A percentile compares a stretch with the other conserved stretches of the same genome.
Conservation (phyloP, 2,888 invertebrate genomes). For the Hypena proboscidalis region DNA sequence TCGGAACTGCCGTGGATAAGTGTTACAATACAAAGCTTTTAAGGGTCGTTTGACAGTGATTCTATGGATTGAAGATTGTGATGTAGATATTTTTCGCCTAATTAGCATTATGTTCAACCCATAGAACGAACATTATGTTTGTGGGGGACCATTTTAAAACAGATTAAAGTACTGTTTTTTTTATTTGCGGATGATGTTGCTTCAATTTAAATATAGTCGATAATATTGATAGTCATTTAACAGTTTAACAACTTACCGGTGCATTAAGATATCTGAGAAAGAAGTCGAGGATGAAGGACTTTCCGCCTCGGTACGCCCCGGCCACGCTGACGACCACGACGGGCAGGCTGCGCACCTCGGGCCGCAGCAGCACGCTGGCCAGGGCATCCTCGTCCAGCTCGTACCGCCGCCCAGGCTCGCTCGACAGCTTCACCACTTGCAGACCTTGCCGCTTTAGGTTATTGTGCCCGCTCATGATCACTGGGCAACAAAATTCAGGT, state of each 20-base stretch:
- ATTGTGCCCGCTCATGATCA: conserved; percentile 15
- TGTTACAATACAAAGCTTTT: no score
- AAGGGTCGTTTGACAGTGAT: neutral
- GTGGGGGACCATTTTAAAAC: no score
- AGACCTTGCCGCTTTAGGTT: conserved; percentile 17
- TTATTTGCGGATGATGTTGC: no score
- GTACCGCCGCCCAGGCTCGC: conserved; percentile 32
- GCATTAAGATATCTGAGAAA: conserved; percentile 53
- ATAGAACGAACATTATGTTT: no score
- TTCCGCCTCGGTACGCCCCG: conserved; percentile 56
- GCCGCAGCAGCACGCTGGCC: conserved; percentile 31
- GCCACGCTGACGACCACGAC: conserved; percentile 55
- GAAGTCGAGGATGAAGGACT: conserved; percentile 58
- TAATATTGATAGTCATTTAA: neutral
- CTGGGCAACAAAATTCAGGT: neutral
- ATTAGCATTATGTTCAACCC: no score
- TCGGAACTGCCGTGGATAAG: no score
- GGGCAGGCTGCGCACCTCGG: conserved; percentile 42
- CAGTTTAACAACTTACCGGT: conserved; percentile 38
- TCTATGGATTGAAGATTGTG: neutral
- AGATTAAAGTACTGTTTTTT: no score
- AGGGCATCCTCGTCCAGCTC: conserved; percentile 40
- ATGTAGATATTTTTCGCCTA: no score
- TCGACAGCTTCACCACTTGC: conserved; percentile 42
- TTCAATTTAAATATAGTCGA: no score